Percentiles rank a stretch among this genome's conserved stretches.
These are phyloP conservation scores for Capreolus pygargus DNA, from an alignment of 2,113 vertebrate species.

Conservation along the genomic window DNA sequence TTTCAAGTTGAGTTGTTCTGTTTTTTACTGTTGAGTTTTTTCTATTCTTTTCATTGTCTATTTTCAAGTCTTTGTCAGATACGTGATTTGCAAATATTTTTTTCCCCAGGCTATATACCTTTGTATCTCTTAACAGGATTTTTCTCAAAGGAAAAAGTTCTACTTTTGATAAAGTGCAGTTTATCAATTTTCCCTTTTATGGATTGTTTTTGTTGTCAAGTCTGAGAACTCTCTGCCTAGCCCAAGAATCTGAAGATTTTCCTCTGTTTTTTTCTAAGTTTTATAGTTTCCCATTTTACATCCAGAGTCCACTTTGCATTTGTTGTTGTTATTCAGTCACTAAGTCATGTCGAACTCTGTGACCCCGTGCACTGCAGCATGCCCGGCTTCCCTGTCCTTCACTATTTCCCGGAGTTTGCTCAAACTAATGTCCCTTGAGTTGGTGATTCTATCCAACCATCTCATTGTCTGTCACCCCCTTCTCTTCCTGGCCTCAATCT, in stretches of 20 bases:
- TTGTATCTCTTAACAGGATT: not conserved
- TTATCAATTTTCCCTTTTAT: not conserved
- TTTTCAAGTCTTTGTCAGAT: not conserved
- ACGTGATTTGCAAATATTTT: rapidly evolving
- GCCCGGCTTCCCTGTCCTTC: not conserved
- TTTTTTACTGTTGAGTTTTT: not conserved
- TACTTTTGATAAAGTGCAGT: not conserved
- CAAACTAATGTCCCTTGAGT: not conserved
- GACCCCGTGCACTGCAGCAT: not conserved
- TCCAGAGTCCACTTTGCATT: not conserved
- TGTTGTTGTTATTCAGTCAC: not conserved
- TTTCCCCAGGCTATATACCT: rapidly evolving
- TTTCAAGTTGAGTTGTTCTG: not conserved
- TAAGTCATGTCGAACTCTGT: not conserved
- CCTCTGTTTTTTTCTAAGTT: not conserved
- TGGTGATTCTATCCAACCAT: not conserved
- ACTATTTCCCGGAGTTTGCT: not conserved
- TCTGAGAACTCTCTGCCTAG: not conserved
- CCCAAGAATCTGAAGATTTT: too few relatives aligned
- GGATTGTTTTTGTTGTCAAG: not conserved
- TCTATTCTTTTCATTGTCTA: rapidly evolving
- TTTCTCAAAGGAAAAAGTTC: not conserved
- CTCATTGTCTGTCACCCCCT: not conserved
- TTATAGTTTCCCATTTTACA: not conserved
- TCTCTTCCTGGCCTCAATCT: not conserved